phyloP scores from a whole-genome alignment of 2,797 vertebrate species.

The Crocidura indochinensis region DNA sequence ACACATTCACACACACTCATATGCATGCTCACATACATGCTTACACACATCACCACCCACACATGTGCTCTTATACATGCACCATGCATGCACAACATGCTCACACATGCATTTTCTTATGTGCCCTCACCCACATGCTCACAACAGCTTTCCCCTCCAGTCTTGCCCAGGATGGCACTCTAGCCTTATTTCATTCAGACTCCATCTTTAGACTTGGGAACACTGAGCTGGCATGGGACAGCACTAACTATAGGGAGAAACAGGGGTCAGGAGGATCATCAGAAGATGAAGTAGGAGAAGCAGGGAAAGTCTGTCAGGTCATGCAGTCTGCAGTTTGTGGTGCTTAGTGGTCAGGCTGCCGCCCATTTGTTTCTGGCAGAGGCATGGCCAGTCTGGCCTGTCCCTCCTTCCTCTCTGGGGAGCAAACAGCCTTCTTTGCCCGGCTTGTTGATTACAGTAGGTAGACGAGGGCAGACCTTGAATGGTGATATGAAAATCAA shows the following conservation, averaged over 20 bases:
- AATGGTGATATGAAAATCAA: conserved; percentile 67
- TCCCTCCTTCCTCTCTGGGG: conserved; percentile 2
- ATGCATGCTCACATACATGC: neutral
- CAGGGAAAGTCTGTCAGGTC: neutral
- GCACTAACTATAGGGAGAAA: too few relatives aligned
- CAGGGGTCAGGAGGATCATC: neutral
- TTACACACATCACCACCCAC: neutral
- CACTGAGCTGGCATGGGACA: neutral
- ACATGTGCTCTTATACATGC: too few relatives aligned
- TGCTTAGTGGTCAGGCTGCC: neutral
- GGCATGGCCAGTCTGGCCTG: neutral
- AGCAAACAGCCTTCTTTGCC: neutral
- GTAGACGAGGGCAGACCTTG: conserved; percentile 21
- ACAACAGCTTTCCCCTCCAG: neutral
- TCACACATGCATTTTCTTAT: too few relatives aligned
- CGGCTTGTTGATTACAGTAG: conserved; percentile 15
- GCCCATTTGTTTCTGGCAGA: neutral
- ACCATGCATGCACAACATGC: too few relatives aligned
- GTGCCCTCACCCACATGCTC: neutral
- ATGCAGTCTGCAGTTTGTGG: neutral
- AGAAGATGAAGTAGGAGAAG: neutral
- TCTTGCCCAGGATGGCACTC: neutral
- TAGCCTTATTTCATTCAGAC: neutral
- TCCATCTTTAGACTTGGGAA: neutral
- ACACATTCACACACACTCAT: neutral